A percentile compares a stretch with the other conserved stretches of the same genome.
Conservation (phyloP, 2,888 invertebrate genomes). For the Mythimna pallens region DNA sequence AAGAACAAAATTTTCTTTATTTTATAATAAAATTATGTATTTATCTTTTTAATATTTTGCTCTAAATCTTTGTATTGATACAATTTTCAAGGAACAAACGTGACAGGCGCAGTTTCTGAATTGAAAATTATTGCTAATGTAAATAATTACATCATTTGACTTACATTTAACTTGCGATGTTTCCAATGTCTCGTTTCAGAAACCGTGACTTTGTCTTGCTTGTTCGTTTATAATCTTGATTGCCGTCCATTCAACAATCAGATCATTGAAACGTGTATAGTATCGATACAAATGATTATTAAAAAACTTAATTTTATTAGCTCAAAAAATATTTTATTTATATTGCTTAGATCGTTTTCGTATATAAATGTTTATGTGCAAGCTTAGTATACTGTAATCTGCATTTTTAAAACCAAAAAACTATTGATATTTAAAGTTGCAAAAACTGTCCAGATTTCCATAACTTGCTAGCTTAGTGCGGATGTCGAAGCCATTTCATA, state of each 20-base stretch:
- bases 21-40: background rate
- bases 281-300: slow-evolving; percentile 21
- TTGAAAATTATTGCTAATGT: background rate
- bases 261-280: background rate
- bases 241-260: slow-evolving; percentile 14
- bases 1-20: background rate
- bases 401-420: background rate
- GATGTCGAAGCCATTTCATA: no score
- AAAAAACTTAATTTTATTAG: background rate
- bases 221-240: slow-evolving; percentile 4
- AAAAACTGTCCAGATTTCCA: no score
- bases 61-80: slow-evolving; percentile 4
- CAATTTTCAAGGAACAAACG: background rate
- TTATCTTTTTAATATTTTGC: background rate
- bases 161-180: background rate
- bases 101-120: background rate
- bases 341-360: background rate
- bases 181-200: background rate
- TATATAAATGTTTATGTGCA: slow-evolving; percentile 1
- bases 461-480: no score
- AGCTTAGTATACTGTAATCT: background rate
- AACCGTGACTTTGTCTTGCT: background rate
- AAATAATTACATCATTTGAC: background rate
- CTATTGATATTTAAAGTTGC: no score
- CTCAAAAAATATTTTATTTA: background rate